These are phyloP conservation scores for Eueremaeus valkanovi DNA, from an alignment of 2,888 invertebrate genomes.

Conservation along the genomic window DNA sequence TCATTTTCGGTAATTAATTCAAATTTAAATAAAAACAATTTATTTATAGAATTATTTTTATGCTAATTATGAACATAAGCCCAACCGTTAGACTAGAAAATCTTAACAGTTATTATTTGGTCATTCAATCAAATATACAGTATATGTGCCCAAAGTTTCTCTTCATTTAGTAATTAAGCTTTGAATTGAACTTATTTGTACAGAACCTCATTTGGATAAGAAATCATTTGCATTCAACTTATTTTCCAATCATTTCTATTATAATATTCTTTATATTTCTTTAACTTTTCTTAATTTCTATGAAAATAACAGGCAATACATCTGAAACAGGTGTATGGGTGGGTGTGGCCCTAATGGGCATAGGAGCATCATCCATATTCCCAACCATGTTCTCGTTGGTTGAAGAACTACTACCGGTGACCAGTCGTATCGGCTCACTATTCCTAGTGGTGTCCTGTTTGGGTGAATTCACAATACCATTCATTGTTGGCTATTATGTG, in stretches of 20 bases:
- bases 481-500: constrained; percentile 45
- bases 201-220: too few species aligned
- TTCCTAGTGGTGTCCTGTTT: constrained; percentile 44
- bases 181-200: too few species aligned
- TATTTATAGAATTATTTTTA: not conserved
- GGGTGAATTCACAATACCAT: constrained; percentile 46
- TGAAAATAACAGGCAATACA: constrained; percentile 35
- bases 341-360: constrained; percentile 41
- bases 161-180: too few species aligned
- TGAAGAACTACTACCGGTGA: constrained; percentile 42
- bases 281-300: too few species aligned
- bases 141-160: too few species aligned
- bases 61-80: too few species aligned
- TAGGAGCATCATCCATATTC: constrained; percentile 45
- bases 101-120: too few species aligned
- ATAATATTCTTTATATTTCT: not conserved
- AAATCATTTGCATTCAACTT: too few species aligned
- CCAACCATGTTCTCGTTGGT: constrained; percentile 44
- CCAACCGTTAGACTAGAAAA: too few species aligned
- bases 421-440: constrained; percentile 43
- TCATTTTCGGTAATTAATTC: constrained; percentile 32
- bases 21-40: not conserved
- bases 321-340: constrained; percentile 42
- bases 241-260: not conserved
- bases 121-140: too few species aligned